These are phyloP conservation scores for Hetaerina americana DNA, from an alignment of 1,140 invertebrate species.

Conservation along the genomic window DNA sequence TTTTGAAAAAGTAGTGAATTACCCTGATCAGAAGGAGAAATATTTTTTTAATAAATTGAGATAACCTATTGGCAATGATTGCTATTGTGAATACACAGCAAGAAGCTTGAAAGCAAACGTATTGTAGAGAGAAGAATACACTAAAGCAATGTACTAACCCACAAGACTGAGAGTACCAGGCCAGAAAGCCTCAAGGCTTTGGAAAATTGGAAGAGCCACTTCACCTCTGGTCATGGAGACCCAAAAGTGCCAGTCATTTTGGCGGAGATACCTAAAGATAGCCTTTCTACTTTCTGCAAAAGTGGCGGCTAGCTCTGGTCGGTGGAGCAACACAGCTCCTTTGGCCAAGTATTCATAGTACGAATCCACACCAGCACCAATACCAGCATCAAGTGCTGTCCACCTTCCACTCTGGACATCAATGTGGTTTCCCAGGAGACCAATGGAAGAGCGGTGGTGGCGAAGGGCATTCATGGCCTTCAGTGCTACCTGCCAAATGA, in stretches of 20 bases:
- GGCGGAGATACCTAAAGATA: constrained; percentile 77
- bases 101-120: neutral
- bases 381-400: constrained; percentile 92
- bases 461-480: constrained; percentile 83
- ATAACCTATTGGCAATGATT: too few relatives aligned
- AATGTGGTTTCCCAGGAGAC: constrained; percentile 92
- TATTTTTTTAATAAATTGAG: too few relatives aligned
- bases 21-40: too few relatives aligned
- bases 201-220: constrained; percentile 92
- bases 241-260: constrained; percentile 95
- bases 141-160: constrained; percentile 31
- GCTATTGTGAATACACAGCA: too few relatives aligned
- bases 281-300: constrained; percentile 69
- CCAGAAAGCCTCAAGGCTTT: constrained; percentile 97
- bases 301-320: constrained; percentile 81
- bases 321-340: constrained; percentile 61
- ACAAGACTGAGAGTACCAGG: constrained; percentile 86
- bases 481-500: constrained; percentile 74
- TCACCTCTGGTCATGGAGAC: constrained; percentile 91
- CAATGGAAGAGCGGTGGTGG: constrained; percentile 73
- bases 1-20: too few relatives aligned
- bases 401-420: constrained; percentile 89
- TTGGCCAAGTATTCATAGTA: constrained; percentile 99
- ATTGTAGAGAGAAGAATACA: neutral
- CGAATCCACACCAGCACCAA: constrained; percentile 91